phyloP scores from a whole-genome alignment of 2,888 invertebrate genomes.

The Tetragnatha montana region DNA sequence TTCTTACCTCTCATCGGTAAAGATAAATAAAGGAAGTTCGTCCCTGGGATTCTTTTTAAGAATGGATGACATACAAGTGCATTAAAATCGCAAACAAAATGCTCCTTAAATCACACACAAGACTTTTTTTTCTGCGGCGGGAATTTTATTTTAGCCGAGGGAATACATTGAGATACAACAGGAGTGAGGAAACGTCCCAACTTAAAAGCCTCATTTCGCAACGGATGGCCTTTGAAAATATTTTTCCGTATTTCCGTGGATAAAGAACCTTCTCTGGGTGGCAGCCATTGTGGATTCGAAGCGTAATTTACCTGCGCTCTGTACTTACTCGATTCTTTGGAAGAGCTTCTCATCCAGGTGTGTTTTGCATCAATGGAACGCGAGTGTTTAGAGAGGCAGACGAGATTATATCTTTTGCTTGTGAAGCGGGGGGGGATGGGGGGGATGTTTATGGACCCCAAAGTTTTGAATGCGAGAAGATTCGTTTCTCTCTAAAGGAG shows the following conservation, averaged over 20 bases:
- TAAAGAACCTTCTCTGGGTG: not conserved
- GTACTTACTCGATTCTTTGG: not conserved
- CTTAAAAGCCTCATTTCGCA: slow-evolving; percentile 34
- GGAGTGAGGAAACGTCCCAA: slow-evolving; percentile 22
- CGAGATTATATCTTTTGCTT: not conserved
- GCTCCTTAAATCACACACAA: slow-evolving; percentile 34
- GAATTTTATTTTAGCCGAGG: slow-evolving; percentile 42
- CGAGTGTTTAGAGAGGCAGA: not conserved
- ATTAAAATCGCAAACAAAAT: slow-evolving; percentile 59
- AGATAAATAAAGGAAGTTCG: slow-evolving; percentile 35
- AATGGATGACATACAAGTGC: slow-evolving; percentile 46
- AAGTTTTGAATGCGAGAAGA: too few relatives aligned
- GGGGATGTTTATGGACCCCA: not conserved
- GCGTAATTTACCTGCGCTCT: not conserved
- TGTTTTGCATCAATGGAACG: not conserved
- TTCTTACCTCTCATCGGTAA: slow-evolving; percentile 5
- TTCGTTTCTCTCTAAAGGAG: too few relatives aligned
- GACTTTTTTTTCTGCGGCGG: slow-evolving; percentile 18
- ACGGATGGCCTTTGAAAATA: slow-evolving; percentile 15
- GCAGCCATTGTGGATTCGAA: slow-evolving; percentile 11
- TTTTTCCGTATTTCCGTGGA: slow-evolving; percentile 5
- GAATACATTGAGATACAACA: slow-evolving; percentile 24
- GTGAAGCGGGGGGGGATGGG: not conserved
- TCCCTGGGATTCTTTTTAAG: slow-evolving; percentile 16
- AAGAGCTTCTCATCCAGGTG: not conserved